Evolutionary conservation across 2,888 invertebrate species (phyloP).

Genomic region (Amphiduros pacificus): DNA sequence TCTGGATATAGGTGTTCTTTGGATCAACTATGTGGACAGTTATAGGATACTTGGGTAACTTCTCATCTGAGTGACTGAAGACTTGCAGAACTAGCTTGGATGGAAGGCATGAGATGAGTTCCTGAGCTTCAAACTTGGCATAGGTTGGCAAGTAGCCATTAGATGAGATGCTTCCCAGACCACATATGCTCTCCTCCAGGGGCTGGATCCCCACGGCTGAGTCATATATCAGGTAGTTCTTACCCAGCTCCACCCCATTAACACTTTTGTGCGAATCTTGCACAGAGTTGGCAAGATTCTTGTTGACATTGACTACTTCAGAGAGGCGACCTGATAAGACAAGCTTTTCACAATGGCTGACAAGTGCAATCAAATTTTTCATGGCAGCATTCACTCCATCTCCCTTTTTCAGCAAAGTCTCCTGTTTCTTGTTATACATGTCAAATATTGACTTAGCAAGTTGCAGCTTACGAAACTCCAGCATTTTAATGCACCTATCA

Average conservation of each 20-base stretch:
- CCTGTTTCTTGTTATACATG: conserved; percentile 14
- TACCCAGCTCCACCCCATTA: conserved; percentile 17
- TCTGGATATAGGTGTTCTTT: conserved; percentile 4
- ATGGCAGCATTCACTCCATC: conserved; percentile 4
- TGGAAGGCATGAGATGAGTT: conserved; percentile 16
- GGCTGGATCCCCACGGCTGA: conserved; percentile 11
- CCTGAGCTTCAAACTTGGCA: conserved; percentile 13
- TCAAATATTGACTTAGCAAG: conserved; percentile 19
- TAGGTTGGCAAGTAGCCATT: conserved; percentile 18
- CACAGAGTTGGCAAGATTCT: conserved; percentile 3
- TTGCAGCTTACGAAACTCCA: conserved; percentile 19
- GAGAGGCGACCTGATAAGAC: conserved; percentile 15
- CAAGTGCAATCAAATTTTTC: conserved; percentile 5
- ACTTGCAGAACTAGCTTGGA: conserved; percentile 13
- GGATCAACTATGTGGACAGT: conserved; percentile 22
- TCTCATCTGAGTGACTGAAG: conserved; percentile 20
- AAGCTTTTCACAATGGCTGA: conserved; percentile 13
- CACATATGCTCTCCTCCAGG: conserved; percentile 12
- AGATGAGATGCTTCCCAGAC: conserved; percentile 14
- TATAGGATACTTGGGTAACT: conserved; percentile 18
- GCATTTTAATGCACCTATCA: conserved; percentile 14
- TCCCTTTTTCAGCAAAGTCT: conserved; percentile 4
- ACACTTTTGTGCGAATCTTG: not conserved
- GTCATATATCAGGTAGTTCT: conserved; percentile 26
- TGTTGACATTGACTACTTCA: conserved; percentile 16